Evolutionary conservation across 2,113 vertebrate species (phyloP).

Genomic region (Trogon surrucura): DNA sequence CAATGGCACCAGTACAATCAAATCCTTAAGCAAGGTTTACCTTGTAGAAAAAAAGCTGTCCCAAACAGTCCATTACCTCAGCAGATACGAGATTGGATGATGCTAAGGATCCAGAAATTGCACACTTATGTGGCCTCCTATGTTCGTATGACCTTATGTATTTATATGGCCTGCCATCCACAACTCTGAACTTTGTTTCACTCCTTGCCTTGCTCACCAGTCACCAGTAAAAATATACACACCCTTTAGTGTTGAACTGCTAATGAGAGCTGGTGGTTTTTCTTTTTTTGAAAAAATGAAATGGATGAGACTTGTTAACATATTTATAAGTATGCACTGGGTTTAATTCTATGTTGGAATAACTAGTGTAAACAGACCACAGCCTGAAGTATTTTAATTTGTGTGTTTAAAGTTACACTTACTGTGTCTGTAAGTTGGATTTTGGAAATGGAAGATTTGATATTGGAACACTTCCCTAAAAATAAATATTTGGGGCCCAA

Average conservation of each 20-base stretch:
- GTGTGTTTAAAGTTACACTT: slow-evolving; percentile 61
- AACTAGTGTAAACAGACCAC: slow-evolving; percentile 59
- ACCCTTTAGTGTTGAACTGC: slow-evolving; percentile 22
- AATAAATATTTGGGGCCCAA: slow-evolving; percentile 54
- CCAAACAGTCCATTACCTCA: neutral
- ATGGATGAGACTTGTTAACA: slow-evolving; percentile 61
- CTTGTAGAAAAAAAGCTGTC: neutral
- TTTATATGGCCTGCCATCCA: slow-evolving; percentile 16
- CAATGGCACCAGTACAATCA: neutral
- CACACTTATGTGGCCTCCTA: neutral
- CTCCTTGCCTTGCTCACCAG: slow-evolving; percentile 29
- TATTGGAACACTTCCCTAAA: slow-evolving; percentile 56
- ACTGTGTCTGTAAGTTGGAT: slow-evolving; percentile 38
- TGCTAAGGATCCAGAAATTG: neutral
- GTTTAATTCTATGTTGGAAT: slow-evolving; percentile 60
- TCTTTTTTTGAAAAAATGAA: neutral
- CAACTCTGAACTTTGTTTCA: slow-evolving; percentile 37
- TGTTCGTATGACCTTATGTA: neutral
- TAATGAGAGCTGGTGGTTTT: slow-evolving; percentile 49
- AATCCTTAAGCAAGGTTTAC: neutral
- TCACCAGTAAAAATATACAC: slow-evolving; percentile 20
- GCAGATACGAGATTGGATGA: neutral
- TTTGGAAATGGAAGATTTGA: slow-evolving; percentile 50
- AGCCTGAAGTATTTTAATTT: slow-evolving; percentile 64
- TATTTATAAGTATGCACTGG: slow-evolving; percentile 52